phyloP scores from a whole-genome alignment of 2,113 vertebrate species.

The Spizaetus ornatus region DNA sequence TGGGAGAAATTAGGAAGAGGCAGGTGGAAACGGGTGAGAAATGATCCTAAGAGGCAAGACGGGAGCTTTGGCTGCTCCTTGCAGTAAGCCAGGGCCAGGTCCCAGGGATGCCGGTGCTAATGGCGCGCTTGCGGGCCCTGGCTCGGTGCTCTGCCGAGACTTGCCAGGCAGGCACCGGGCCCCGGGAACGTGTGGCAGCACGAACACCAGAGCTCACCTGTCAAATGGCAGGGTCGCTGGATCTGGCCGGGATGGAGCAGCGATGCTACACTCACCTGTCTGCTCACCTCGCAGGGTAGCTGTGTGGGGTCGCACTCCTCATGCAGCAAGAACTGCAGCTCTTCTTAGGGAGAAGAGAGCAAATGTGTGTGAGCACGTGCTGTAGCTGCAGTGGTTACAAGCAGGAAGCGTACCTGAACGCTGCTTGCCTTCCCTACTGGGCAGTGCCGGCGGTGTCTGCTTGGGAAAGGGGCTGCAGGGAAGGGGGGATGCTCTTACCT shows the following conservation, averaged over 20 bases:
- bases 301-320: not conserved
- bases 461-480: not conserved
- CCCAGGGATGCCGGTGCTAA: not conserved
- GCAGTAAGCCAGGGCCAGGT: not conserved
- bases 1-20: not conserved
- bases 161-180: not conserved
- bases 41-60: fast-evolving
- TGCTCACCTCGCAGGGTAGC: fast-evolving
- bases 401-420: fast-evolving
- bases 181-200: not conserved
- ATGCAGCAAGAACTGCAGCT: not conserved
- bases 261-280: fast-evolving
- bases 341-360: not conserved
- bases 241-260: not conserved
- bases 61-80: not conserved
- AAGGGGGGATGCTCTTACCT: not conserved
- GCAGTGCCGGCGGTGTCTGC: not conserved
- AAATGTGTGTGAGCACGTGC: not conserved
- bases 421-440: not conserved
- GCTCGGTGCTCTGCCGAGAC: not conserved
- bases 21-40: not conserved
- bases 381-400: not conserved
- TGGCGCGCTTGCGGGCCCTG: not conserved
- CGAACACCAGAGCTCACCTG: fast-evolving
- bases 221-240: not conserved